These are phyloP conservation scores for Microtus oregoni DNA, from an alignment of 2,113 vertebrate species.

Conservation along the genomic window DNA sequence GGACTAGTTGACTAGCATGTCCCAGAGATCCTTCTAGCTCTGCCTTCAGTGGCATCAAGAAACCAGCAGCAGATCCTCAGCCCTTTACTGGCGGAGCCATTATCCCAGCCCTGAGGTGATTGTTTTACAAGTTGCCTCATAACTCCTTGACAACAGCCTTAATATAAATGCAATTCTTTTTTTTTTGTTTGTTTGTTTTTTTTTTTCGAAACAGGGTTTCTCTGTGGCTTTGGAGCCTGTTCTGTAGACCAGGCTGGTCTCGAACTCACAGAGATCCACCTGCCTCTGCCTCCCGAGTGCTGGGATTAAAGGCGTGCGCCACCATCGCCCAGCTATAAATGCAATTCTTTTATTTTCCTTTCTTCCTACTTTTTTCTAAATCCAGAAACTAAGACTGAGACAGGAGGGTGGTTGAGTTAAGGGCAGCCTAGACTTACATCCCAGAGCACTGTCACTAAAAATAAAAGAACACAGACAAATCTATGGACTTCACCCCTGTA, in stretches of 20 bases:
- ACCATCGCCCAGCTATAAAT: too few species aligned
- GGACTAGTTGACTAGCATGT: neutral
- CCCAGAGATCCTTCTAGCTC: neutral
- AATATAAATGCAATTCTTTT: neutral
- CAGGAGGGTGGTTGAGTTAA: neutral
- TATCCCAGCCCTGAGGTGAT: neutral
- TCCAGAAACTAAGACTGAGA: too few species aligned
- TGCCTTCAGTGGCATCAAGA: neutral
- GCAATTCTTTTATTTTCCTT: conserved; percentile 15
- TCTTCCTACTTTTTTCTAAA: conserved; percentile 27
- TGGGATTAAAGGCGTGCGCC: too few species aligned
- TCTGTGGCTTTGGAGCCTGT: too few species aligned
- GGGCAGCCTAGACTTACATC: neutral
- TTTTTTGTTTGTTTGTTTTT: too few species aligned
- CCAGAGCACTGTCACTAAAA: neutral
- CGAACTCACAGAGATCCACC: too few species aligned
- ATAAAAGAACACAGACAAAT: neutral
- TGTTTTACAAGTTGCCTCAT: conserved; percentile 13
- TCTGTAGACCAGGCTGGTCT: too few species aligned
- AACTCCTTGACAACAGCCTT: conserved; percentile 36
- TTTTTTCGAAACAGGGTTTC: too few species aligned
- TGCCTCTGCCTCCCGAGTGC: too few species aligned
- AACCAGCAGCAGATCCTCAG: neutral
- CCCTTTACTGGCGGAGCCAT: neutral
- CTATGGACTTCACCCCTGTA: neutral